Evolutionary conservation across 2,888 invertebrate species (phyloP).

Genomic region (Plemyria rubiginata): DNA sequence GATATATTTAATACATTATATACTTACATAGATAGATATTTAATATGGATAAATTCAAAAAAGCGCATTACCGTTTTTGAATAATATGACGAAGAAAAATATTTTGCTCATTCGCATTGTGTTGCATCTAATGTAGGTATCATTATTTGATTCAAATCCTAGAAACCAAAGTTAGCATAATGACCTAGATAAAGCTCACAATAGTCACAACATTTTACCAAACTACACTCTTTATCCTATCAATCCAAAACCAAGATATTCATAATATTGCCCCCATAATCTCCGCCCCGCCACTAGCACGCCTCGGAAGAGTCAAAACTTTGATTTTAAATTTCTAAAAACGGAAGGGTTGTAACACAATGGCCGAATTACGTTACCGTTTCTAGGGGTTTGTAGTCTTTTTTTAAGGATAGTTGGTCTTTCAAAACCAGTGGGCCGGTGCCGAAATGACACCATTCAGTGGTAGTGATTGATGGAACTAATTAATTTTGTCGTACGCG

Average conservation of each 20-base stretch:
- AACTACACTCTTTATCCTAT: constrained; percentile 31
- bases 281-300: constrained; percentile 65
- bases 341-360: constrained; percentile 74
- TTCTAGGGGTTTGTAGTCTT: constrained; percentile 42
- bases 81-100: too few species aligned
- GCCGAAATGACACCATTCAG: constrained; percentile 71
- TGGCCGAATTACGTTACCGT: constrained; percentile 75
- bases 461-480: constrained; percentile 80
- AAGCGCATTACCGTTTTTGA: too few species aligned
- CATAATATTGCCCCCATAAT: constrained; percentile 72
- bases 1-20: too few species aligned
- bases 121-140: too few species aligned
- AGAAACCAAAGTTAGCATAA: too few species aligned
- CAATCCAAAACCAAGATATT: constrained; percentile 56
- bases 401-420: constrained; percentile 67
- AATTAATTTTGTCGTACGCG: constrained; percentile 80
- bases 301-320: constrained; percentile 65
- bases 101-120: too few species aligned
- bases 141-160: too few species aligned
- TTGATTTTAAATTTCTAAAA: constrained; percentile 30
- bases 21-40: too few species aligned
- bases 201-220: neutral
- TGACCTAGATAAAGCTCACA: too few species aligned
- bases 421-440: constrained; percentile 72
- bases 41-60: too few species aligned